A percentile compares a stretch with the other conserved stretches of the same genome.
Conservation (phyloP, 2,888 invertebrate species). For the Cantharis rustica region DNA sequence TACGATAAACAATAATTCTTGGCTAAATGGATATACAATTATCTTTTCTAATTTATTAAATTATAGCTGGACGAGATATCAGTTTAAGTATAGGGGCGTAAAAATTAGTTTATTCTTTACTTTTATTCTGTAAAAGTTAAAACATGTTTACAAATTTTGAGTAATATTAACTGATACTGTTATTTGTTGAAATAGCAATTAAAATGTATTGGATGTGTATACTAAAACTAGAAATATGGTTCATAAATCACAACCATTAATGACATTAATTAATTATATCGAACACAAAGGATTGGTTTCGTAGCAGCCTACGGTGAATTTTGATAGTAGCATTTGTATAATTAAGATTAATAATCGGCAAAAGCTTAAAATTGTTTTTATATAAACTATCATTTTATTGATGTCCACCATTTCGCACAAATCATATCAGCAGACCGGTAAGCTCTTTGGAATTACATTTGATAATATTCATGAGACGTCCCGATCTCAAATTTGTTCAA, state of each 20-base stretch:
- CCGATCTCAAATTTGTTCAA: constrained; percentile 13
- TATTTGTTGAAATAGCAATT: not conserved
- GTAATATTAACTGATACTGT: not conserved
- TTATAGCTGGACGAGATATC: too few relatives aligned
- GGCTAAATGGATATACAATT: too few relatives aligned
- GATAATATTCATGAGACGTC: constrained; percentile 22
- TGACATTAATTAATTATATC: not conserved
- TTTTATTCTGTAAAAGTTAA: too few relatives aligned
- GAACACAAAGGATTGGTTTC: not conserved
- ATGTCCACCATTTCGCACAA: not conserved
- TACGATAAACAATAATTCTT: too few relatives aligned
- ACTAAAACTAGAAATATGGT: not conserved
- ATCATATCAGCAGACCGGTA: constrained; percentile 7
- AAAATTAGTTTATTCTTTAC: too few relatives aligned
- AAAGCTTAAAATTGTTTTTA: not conserved
- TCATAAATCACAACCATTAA: constrained; percentile 1
- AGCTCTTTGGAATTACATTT: constrained; percentile 17
- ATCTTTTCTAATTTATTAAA: too few relatives aligned
- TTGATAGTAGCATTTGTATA: not conserved
- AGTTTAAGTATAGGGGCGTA: too few relatives aligned
- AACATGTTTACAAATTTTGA: not conserved
- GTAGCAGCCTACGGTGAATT: not conserved
- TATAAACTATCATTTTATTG: not conserved
- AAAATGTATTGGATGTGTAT: not conserved
- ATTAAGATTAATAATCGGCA: not conserved